Conservation (phyloP, 1,140 invertebrate genomes). For the Helicoverpa zea region DNA sequence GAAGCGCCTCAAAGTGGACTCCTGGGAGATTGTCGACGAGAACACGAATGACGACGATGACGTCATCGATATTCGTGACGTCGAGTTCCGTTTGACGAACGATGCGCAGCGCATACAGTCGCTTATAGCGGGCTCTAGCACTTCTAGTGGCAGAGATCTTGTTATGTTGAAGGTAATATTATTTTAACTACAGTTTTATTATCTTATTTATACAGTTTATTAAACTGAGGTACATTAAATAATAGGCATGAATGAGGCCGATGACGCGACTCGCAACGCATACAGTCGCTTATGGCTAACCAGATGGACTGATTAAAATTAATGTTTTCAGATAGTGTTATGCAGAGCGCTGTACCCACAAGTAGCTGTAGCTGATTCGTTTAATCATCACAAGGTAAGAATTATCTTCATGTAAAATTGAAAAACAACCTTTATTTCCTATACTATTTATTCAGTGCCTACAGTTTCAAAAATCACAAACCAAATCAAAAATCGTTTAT, state of each 20-base stretch:
- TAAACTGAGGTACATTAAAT: too few relatives aligned
- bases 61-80: conserved; percentile 94
- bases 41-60: conserved; percentile 87
- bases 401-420: too few relatives aligned
- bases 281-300: too few relatives aligned
- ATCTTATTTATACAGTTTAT: too few relatives aligned
- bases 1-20: conserved; percentile 91
- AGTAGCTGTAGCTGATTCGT: conserved; percentile 96
- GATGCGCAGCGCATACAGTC: conserved; percentile 90
- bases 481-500: too few relatives aligned
- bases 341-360: conserved; percentile 98
- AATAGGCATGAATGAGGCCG: too few relatives aligned
- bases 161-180: conserved; percentile 89
- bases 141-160: conserved; percentile 94
- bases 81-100: conserved; percentile 95
- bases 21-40: conserved; percentile 86
- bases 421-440: too few relatives aligned
- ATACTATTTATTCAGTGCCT: too few relatives aligned
- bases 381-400: conserved; percentile 95
- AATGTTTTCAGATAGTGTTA: conserved; percentile 91
- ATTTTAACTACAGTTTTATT: too few relatives aligned
- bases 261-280: too few relatives aligned
- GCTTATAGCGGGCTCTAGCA: conserved; percentile 90
- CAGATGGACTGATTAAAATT: not conserved
- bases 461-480: too few relatives aligned